Percentiles rank a stretch among this genome's conserved stretches.
phyloP scores from a whole-genome alignment of 2,888 invertebrate genomes.

The Pomacea canaliculata region DNA sequence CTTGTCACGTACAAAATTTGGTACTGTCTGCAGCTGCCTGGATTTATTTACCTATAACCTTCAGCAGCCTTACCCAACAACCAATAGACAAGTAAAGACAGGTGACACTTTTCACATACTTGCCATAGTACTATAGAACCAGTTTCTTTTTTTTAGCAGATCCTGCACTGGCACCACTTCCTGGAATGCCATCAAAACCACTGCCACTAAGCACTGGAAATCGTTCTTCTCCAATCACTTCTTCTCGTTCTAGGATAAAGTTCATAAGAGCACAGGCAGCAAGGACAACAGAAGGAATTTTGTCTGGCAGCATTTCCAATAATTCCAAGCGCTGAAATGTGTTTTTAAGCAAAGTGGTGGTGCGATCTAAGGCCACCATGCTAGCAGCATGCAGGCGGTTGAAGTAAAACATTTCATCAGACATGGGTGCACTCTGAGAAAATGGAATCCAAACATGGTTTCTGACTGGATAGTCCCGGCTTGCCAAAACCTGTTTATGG shows the following conservation, averaged over 20 bases:
- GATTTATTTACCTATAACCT: too few relatives aligned
- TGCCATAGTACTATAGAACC: background rate
- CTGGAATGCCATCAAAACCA: constrained; percentile 20
- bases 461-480: constrained; percentile 19
- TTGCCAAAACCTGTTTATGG: constrained; percentile 13
- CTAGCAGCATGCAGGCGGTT: constrained; percentile 18
- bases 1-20: too few relatives aligned
- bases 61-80: too few relatives aligned
- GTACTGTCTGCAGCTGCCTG: too few relatives aligned
- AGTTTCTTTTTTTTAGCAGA: constrained; percentile 8
- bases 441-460: constrained; percentile 25
- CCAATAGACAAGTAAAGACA: background rate
- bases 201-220: constrained; percentile 24
- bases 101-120: background rate
- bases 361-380: constrained; percentile 21
- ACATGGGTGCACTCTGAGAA: constrained; percentile 15
- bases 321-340: constrained; percentile 23
- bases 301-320: constrained; percentile 24
- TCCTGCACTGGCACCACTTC: constrained; percentile 10
- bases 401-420: constrained; percentile 25
- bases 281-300: constrained; percentile 21
- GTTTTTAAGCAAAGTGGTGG: constrained; percentile 17
- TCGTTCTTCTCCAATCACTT: constrained; percentile 10
- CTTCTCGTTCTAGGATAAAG: constrained; percentile 20
- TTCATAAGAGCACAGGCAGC: constrained; percentile 21